These are phyloP conservation scores for Cairina moschata DNA, from an alignment of 2,113 vertebrate genomes.

Conservation along the genomic window DNA sequence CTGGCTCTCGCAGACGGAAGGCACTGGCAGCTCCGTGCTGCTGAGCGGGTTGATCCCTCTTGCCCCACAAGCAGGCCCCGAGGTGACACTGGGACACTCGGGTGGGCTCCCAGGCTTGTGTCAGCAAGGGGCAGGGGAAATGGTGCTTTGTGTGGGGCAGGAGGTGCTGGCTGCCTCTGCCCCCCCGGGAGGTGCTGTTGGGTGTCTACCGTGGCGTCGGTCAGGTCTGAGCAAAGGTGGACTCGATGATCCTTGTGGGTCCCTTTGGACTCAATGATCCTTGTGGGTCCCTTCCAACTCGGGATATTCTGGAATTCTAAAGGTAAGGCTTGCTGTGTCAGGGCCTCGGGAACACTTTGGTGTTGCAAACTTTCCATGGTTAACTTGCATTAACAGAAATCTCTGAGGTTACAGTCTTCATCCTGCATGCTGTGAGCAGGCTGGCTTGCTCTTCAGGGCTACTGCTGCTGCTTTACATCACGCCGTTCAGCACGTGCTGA, in stretches of 20 bases:
- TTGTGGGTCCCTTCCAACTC: no score
- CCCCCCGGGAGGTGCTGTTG: accelerated
- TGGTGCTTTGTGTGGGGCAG: not conserved
- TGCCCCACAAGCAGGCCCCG: not conserved
- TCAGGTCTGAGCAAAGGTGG: not conserved
- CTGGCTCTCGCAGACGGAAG: not conserved
- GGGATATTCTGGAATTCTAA: no score
- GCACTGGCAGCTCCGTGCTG: constrained; percentile 30
- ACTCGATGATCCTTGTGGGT: no score
- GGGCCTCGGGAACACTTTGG: not conserved
- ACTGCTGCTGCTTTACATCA: not conserved
- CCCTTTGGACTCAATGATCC: no score
- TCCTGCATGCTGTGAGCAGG: not conserved
- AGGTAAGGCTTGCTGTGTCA: not conserved
- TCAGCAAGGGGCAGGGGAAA: not conserved
- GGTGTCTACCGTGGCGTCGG: not conserved
- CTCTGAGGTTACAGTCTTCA: not conserved
- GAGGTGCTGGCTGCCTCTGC: not conserved
- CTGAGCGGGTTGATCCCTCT: constrained; percentile 1
- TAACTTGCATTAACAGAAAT: not conserved
- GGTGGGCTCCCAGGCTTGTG: not conserved
- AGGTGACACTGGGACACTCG: no score
- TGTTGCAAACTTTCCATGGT: not conserved
- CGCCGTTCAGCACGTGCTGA: not conserved
- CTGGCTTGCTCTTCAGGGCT: not conserved